Evolutionary conservation across 2,888 invertebrate genomes (phyloP), one percentile per base, ranked within the genome.

Genomic region (Stegana nigrithorax): DNA sequence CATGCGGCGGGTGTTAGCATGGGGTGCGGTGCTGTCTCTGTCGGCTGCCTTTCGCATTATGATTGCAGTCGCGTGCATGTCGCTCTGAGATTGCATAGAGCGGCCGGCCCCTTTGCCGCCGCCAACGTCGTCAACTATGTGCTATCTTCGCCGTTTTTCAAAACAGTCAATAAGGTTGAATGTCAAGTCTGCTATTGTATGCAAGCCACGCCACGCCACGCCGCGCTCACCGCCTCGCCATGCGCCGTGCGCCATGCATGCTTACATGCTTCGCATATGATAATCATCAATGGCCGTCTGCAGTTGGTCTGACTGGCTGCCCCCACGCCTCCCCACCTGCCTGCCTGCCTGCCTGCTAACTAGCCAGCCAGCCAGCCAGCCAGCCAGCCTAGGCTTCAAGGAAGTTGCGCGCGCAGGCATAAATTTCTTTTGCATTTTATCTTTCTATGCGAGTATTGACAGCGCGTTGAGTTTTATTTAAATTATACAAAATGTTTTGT

Each of bases 401-500:
- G 75, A 75, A 77, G 78, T 75, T 67, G 73, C 67, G 63, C 65
- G 66, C 59, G 36, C 50, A 36, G 59, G 39, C 50, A 59, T 25
- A 50, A 39, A 50, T 56, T 63, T 55, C 23, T 56, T 21, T 21
- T 55, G 26, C 32, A 36, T 36, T 12, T n/a, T 36, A 12, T 63
- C 62, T 47, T 64, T 67, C 75, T 71, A 75, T 73, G 51, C 27
- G 19, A 70, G 71, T 75, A 75, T 75, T 69, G 78, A 69, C 64
- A 69, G 72, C 67, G 72, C 66, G 59, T 65, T 58, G 63, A 29
- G 36, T 68, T 68, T 62, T 75, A 78, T 77, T 78, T 72, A 75
- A 76, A 78, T 76, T 78, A 77, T 73, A n/a, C 69, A 76, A 55
- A 76, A 75, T 75, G 79, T 70, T 75, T 76, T 76, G 76, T 78